Conservation (phyloP, 2,113 vertebrate species). For the Triplophysa dalaica region DNA sequence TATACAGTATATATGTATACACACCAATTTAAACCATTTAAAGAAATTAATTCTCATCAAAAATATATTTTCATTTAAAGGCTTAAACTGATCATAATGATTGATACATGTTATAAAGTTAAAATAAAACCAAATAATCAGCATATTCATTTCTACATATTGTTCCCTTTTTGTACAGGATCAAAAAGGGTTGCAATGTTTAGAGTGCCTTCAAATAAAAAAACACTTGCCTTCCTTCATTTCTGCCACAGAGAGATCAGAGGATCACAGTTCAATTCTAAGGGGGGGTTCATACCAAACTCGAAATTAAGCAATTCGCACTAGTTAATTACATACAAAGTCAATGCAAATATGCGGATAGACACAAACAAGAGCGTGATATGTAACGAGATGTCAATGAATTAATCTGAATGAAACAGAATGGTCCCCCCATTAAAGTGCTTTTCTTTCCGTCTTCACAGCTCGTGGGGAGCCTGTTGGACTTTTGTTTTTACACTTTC, state of each 20-base stretch:
- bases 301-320: no score
- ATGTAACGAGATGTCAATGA: neutral
- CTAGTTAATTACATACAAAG: no score
- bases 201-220: neutral
- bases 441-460: slow-evolving; percentile 68
- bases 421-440: neutral
- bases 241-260: neutral
- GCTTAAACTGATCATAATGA: neutral
- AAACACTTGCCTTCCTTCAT: neutral
- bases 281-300: neutral
- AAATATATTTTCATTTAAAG: no score
- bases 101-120: neutral
- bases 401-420: neutral
- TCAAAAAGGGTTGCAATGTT: slow-evolving; percentile 16
- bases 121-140: neutral
- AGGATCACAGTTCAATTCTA: neutral
- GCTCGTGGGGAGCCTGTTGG: slow-evolving; percentile 92
- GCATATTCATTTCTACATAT: neutral
- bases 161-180: neutral
- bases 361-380: neutral
- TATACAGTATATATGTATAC: no score
- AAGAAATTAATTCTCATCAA: no score
- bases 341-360: no score
- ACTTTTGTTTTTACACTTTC: slow-evolving; percentile 99
- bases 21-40: no score